phyloP scores from a whole-genome alignment of 2,888 invertebrate genomes.

The Amphipyra berbera region DNA sequence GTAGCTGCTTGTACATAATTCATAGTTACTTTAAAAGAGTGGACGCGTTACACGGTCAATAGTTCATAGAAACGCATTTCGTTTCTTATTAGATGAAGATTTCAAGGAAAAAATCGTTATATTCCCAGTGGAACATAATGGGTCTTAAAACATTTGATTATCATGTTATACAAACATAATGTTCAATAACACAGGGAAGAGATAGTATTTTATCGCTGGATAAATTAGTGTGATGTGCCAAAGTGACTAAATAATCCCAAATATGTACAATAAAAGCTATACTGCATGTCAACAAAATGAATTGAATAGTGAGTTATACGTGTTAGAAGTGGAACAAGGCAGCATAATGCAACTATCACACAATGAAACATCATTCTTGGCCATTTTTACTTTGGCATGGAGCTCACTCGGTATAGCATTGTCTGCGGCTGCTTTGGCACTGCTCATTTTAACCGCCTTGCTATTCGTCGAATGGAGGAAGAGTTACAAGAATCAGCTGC shows the following conservation, averaged over 20 bases:
- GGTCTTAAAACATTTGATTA: background rate
- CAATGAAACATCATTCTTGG: slow-evolving; percentile 55
- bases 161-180: slow-evolving; percentile 9
- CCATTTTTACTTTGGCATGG: slow-evolving; percentile 60
- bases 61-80: background rate
- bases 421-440: slow-evolving; percentile 67
- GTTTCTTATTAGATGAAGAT: background rate
- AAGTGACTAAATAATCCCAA: slow-evolving; percentile 31
- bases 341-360: slow-evolving; percentile 52
- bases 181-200: slow-evolving; percentile 17
- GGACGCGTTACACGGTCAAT: slow-evolving; percentile 27
- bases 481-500: slow-evolving; percentile 79
- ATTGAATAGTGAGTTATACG: background rate
- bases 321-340: slow-evolving; percentile 54
- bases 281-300: slow-evolving; percentile 28
- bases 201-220: slow-evolving; percentile 25
- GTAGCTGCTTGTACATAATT: slow-evolving; percentile 38
- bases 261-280: slow-evolving; percentile 30
- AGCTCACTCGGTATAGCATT: slow-evolving; percentile 75
- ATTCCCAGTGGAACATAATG: background rate
- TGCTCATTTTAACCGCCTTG: slow-evolving; percentile 75
- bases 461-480: slow-evolving; percentile 80
- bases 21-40: slow-evolving; percentile 37
- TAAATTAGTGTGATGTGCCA: slow-evolving; percentile 15
- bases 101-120: background rate